A percentile compares a stretch with the other conserved stretches of the same genome.
These are phyloP conservation scores for Harpalus rubripes DNA, from an alignment of 2,888 invertebrate genomes.

Conservation along the genomic window DNA sequence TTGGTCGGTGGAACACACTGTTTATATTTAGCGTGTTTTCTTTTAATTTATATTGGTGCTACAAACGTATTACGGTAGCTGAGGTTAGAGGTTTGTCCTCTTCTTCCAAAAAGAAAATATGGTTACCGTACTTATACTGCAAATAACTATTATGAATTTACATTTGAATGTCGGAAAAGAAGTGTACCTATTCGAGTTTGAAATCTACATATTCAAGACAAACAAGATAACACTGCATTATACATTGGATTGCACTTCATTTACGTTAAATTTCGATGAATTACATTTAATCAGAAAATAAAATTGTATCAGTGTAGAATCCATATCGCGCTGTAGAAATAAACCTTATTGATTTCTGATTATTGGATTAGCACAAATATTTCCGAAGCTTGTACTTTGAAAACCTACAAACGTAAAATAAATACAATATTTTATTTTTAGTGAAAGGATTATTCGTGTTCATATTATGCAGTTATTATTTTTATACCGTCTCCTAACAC, in stretches of 20 bases:
- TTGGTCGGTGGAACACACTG: no score
- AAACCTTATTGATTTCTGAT: slow-evolving; percentile 26
- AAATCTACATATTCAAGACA: not conserved
- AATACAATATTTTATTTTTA: not conserved
- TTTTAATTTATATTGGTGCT: no score
- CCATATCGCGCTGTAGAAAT: not conserved
- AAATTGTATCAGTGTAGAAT: not conserved
- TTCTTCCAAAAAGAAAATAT: no score
- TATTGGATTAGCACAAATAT: slow-evolving; percentile 50
- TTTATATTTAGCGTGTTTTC: no score
- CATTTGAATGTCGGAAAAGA: no score
- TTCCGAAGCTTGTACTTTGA: slow-evolving; percentile 23
- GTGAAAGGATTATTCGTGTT: slow-evolving; percentile 1
- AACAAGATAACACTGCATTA: not conserved
- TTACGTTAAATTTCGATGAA: not conserved
- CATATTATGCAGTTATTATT: slow-evolving; percentile 1
- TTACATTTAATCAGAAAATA: not conserved
- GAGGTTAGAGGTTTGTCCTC: no score
- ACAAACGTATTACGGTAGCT: no score
- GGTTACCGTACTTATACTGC: no score
- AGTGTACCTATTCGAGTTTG: no score
- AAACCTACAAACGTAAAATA: slow-evolving; percentile 21
- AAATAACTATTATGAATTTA: no score
- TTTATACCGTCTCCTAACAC: not conserved
- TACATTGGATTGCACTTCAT: not conserved